Base-by-base conservation (phyloP, 64 coral and sea anemone genomes). In the Stylophora pistillata region DNA sequence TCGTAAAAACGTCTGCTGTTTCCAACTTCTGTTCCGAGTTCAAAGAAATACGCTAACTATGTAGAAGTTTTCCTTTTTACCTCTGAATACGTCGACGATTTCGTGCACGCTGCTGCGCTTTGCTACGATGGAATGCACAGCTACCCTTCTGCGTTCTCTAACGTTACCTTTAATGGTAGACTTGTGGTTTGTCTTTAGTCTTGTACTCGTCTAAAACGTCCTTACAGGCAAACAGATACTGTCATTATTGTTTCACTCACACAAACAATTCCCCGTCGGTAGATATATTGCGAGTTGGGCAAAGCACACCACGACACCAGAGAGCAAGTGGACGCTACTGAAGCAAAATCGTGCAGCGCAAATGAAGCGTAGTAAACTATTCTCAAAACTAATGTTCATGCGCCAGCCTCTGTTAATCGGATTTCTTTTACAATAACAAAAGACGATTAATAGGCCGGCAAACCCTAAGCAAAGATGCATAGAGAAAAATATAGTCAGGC, bases 241-340 rank as follows among this genome's bases (percentile, higher is more conserved):
- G n/a, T n/a, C n/a, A 59, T 79, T 37, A 65, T 21, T 62, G 58
- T 82, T 82, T 65, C 62, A 32, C 30, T 69, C 9, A 37, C 55
- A 59, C 26, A 76, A 60, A 82, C 57, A 63, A 32, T 84, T 20
- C 37, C n/a, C 80, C 62, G 80, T 65, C 6, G 80, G 80, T 84
- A 15, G 79, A 32, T 64, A 32, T 10, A 12, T 41, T 65, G 18
- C 61, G 30, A 62, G 53, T 28, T 64, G 6, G 37, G 15, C 14
- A 10, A 37, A 9, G 2, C 79, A 23, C 58, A 82, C 78, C 58
- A 15, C 29, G 58, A 82, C 28, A 31, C 57, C 58, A 17, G 21
- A 68, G 41, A n/a, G 13, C 27, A 14, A 84, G 53, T 13, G 30
- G 33, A 32, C 31, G 37, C 23, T 84, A 4, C 53, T 1, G 37